A percentile compares a stretch with the other conserved stretches of the same genome.
phyloP scores from a whole-genome alignment of 2,888 invertebrate genomes.

The Polydrusus cervinus region DNA sequence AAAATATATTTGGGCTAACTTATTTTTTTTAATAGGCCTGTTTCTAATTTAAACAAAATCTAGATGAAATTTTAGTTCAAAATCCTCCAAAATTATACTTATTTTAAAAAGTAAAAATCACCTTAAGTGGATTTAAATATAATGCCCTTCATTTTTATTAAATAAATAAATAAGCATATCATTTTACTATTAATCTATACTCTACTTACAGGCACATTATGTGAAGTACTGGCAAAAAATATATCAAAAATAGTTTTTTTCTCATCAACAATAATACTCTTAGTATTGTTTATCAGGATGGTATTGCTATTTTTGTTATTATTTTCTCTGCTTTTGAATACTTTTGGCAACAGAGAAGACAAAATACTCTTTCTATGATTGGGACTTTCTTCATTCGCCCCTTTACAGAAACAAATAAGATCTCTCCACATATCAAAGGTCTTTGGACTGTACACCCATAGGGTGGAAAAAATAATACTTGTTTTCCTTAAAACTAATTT shows the following conservation, averaged over 20 bases:
- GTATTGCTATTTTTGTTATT: constrained; percentile 34
- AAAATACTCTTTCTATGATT: constrained; percentile 42
- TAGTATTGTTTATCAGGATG: constrained; percentile 40
- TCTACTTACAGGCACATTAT: constrained; percentile 54
- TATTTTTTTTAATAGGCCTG: no score
- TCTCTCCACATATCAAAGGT: constrained; percentile 67
- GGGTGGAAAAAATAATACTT: constrained; percentile 64
- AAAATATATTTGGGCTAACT: no score
- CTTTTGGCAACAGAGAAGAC: constrained; percentile 48
- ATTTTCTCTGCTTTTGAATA: constrained; percentile 44
- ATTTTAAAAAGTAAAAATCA: no score
- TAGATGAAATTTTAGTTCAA: no score
- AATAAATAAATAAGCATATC: neutral
- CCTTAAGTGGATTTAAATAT: neutral
- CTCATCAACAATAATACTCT: constrained; percentile 50
- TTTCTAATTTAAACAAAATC: no score
- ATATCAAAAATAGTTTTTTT: constrained; percentile 56
- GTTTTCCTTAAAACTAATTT: constrained; percentile 63
- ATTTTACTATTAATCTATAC: constrained; percentile 38
- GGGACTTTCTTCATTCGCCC: constrained; percentile 43
- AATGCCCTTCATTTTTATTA: neutral
- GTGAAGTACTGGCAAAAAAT: constrained; percentile 56
- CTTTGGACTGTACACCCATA: constrained; percentile 68
- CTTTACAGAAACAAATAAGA: constrained; percentile 58
- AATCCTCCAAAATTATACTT: no score